Conservation (phyloP, 2,888 invertebrate species). For the Bellardia bayeri region DNA sequence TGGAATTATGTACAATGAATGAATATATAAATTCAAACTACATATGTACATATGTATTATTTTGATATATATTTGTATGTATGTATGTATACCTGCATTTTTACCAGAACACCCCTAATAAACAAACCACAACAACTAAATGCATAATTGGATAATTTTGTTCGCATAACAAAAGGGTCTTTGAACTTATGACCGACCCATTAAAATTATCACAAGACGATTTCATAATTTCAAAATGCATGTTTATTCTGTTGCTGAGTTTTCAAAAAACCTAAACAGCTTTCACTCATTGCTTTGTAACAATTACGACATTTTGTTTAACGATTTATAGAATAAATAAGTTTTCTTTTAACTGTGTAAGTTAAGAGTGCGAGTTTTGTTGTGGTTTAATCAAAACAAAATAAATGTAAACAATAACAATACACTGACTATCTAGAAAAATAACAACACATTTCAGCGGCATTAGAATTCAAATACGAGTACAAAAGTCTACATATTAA, state of each 20-base stretch:
- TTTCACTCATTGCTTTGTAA: not conserved
- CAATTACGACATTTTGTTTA: not conserved
- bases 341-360: not conserved
- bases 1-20: no score
- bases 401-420: slow-evolving; percentile 22
- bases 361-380: not conserved
- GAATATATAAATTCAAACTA: no score
- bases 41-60: no score
- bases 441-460: slow-evolving; percentile 1
- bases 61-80: no score
- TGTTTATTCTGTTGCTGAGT: not conserved
- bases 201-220: slow-evolving; percentile 40
- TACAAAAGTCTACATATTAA: not conserved
- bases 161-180: slow-evolving; percentile 46
- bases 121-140: not conserved
- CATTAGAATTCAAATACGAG: slow-evolving; percentile 18
- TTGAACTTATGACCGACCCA: slow-evolving; percentile 67
- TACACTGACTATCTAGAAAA: slow-evolving; percentile 24
- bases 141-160: slow-evolving; percentile 47
- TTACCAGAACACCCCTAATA: slow-evolving; percentile 25
- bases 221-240: not conserved
- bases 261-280: not conserved
- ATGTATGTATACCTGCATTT: not conserved
- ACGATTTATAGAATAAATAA: not conserved
- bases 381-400: slow-evolving; percentile 44